phyloP scores from a whole-genome alignment of 2,888 invertebrate species.

The Caenorhabditis auriculariae region DNA sequence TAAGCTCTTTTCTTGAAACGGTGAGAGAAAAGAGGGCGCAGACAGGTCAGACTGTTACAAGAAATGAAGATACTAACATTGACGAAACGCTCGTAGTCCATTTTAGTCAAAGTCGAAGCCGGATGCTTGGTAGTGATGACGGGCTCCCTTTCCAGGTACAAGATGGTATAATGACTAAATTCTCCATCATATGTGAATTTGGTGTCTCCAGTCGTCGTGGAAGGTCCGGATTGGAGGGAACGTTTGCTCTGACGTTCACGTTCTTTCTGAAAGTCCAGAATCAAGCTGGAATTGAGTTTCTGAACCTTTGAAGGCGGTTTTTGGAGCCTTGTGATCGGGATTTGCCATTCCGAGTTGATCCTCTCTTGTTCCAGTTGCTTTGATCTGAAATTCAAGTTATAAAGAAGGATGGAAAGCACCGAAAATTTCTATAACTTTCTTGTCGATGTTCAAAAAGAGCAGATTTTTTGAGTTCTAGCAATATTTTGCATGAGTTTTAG shows the following conservation, averaged over 20 bases:
- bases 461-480: no score
- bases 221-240: conserved; percentile 38
- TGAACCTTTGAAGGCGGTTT: no score
- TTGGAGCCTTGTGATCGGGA: conserved; percentile 14
- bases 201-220: conserved; percentile 29
- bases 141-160: conserved; percentile 29
- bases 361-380: conserved; percentile 31
- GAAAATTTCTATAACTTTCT: no score
- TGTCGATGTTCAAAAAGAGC: no score
- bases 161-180: conserved; percentile 26
- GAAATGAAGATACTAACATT: no score
- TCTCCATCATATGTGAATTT: conserved; percentile 31
- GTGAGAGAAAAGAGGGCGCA: no score
- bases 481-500: no score
- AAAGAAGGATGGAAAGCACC: no score
- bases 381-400: conserved; percentile 16
- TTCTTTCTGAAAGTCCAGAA: conserved; percentile 9
- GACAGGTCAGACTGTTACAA: no score
- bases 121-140: conserved; percentile 39
- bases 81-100: conserved; percentile 34
- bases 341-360: conserved; percentile 43
- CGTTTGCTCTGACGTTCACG: conserved; percentile 22
- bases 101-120: conserved; percentile 11
- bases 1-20: no score
- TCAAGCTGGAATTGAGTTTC: no score